phyloP scores from a whole-genome alignment of 2,113 vertebrate genomes.

The Phodopus roborovskii region DNA sequence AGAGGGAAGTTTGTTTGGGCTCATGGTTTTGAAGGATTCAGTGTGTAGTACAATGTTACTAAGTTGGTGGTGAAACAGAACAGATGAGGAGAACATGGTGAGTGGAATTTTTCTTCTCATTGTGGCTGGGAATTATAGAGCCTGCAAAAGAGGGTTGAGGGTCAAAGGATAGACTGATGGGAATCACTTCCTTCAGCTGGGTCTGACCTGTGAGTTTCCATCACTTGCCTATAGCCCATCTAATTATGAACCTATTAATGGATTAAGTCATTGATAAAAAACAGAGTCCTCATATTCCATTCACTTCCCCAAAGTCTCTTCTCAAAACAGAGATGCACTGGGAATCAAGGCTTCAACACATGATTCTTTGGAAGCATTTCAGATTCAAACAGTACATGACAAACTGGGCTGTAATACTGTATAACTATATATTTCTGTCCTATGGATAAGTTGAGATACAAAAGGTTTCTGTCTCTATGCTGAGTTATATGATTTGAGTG shows the following conservation, averaged over 20 bases:
- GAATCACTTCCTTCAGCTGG: background rate
- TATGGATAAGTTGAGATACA: background rate
- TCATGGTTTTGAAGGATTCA: background rate
- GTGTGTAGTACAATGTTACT: background rate
- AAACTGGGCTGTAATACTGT: background rate
- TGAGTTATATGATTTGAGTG: background rate
- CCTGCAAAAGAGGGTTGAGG: background rate
- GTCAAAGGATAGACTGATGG: background rate
- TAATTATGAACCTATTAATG: background rate
- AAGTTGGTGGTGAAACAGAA: background rate
- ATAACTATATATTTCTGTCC: background rate
- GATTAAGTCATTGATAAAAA: background rate
- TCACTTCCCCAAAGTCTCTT: background rate
- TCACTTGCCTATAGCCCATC: background rate
- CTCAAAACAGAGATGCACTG: background rate
- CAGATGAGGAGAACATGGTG: background rate
- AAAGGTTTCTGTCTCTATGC: rapidly evolving
- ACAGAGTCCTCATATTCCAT: no score
- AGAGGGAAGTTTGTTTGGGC: background rate
- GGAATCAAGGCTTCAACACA: background rate
- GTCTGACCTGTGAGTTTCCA: background rate
- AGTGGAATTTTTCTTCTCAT: no score
- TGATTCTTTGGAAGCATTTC: background rate
- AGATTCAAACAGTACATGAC: background rate
- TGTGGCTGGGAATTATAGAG: no score